Evolutionary conservation across 1,140 invertebrate genomes (phyloP), one percentile per base, ranked within the genome.

Genomic region (Heliconius eleuchia): DNA sequence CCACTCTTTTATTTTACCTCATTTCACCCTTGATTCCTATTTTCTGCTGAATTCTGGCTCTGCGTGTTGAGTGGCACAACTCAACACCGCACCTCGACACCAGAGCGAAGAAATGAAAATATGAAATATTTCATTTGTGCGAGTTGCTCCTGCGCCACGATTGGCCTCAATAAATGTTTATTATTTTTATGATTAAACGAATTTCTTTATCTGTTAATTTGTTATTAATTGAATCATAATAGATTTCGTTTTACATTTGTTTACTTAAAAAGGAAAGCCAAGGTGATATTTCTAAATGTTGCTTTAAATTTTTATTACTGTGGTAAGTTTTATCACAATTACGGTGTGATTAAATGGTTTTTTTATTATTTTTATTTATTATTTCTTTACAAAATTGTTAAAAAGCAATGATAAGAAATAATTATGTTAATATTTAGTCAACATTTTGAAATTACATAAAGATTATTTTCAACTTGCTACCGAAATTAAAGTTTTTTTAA

Each of bases 141-240:
- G 42, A 46, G 11, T 46, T 11, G 34, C 6, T 0, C 34, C 34
- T 37, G 34, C 34, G 34, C 34, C 34, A 37, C 34, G 34, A 37
- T 7, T 37, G 34, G 42, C 3, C 42, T 46, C 42, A 13, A 46
- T 46, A 46, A 4, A 13, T 13, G 3, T 72, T 30, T 13, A 27
- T 66, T 39, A 39, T 72, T 72, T 37, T 13, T 1, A 11, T 66
- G 11, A 11, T 66, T 30, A 66, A 66, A 30, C 19, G 3, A 27
- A n/a, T 66, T 57, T 57, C 30, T 72, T 72, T n/a, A 27, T 72
- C 37, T 37, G 23, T 57, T 57, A n/a, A 23, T 57, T 57, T 57
- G n/a, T 66, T 66, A 23, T 57, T 57, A n/a, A 2, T 57, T 57
- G 23, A 30, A 3, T 30, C 23, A 27, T 66, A 11, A 66, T 57